phyloP scores from a whole-genome alignment of 2,888 invertebrate genomes.

The Ditula angustiorana region DNA sequence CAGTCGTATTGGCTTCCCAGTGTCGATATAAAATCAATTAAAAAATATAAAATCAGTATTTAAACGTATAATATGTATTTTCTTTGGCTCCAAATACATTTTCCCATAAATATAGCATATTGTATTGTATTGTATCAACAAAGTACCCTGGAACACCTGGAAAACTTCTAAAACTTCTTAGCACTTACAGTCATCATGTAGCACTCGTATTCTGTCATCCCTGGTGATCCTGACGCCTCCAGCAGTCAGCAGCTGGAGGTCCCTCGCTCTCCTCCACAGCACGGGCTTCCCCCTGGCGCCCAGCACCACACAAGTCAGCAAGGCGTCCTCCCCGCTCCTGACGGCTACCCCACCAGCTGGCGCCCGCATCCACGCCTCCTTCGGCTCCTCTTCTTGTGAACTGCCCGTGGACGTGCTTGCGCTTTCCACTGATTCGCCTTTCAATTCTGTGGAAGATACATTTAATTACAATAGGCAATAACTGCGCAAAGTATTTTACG shows the following conservation, averaged over 20 bases:
- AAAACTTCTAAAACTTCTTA: too few species aligned
- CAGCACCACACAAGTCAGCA: slow-evolving; percentile 92
- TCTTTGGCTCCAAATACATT: too few species aligned
- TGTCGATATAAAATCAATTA: too few species aligned
- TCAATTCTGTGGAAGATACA: slow-evolving; percentile 56
- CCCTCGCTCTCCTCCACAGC: slow-evolving; percentile 90
- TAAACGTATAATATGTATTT: too few species aligned
- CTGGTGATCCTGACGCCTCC: slow-evolving; percentile 90
- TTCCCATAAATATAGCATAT: too few species aligned
- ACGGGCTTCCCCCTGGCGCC: slow-evolving; percentile 90
- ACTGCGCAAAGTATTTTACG: too few species aligned
- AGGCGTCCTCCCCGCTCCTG: slow-evolving; percentile 89
- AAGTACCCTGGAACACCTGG: too few species aligned
- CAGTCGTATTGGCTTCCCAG: too few species aligned
- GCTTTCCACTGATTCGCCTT: slow-evolving; percentile 60
- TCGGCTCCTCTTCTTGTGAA: slow-evolving; percentile 69
- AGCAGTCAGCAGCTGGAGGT: slow-evolving; percentile 90
- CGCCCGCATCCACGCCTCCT: slow-evolving; percentile 72
- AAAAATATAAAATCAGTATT: too few species aligned
- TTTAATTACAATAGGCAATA: not conserved
- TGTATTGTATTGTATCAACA: too few species aligned
- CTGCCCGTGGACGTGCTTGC: slow-evolving; percentile 64
- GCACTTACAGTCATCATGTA: slow-evolving; percentile 91
- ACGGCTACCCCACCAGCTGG: slow-evolving; percentile 72
- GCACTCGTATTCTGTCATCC: slow-evolving; percentile 89